These are phyloP conservation scores for Cassiopea xamachana DNA, from an alignment of 30 jellyfish, hydroid and myxozoan genomes.

Conservation along the genomic window DNA sequence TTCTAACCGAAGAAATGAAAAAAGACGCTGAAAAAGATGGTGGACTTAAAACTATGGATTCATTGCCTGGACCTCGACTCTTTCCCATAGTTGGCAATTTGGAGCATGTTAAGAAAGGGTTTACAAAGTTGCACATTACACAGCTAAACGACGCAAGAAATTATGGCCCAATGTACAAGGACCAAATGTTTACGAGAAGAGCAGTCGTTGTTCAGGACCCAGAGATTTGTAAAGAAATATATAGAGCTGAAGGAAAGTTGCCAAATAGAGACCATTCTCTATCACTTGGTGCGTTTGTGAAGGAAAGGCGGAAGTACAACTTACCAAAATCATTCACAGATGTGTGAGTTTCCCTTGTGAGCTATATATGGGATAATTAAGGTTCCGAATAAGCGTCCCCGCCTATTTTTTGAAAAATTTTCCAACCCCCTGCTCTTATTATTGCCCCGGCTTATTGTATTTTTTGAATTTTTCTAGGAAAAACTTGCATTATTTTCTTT, in stretches of 20 bases:
- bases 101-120: conserved; percentile 12
- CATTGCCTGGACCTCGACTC: conserved; percentile 50
- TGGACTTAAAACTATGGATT: background rate
- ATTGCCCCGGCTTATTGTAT: too few species aligned
- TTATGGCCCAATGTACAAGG: conserved; percentile 44
- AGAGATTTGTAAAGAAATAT: conserved; percentile 24
- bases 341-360: background rate
- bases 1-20: background rate
- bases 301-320: background rate
- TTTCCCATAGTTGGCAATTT: conserved; percentile 39
- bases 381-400: too few species aligned
- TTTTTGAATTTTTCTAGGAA: too few species aligned
- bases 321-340: background rate
- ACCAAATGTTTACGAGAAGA: background rate
- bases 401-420: too few species aligned
- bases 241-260: conserved; percentile 50
- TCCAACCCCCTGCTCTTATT: too few species aligned
- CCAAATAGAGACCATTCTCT: conserved; percentile 31
- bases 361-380: background rate
- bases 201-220: conserved; percentile 27
- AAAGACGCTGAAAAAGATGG: background rate
- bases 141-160: conserved; percentile 11
- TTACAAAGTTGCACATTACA: background rate
- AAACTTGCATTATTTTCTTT: too few species aligned
- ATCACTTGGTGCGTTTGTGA: conserved; percentile 5